A percentile compares a stretch with the other conserved stretches of the same genome.
Conservation (phyloP, 1,140 invertebrate genomes). For the Camponotus pennsylvanicus region DNA sequence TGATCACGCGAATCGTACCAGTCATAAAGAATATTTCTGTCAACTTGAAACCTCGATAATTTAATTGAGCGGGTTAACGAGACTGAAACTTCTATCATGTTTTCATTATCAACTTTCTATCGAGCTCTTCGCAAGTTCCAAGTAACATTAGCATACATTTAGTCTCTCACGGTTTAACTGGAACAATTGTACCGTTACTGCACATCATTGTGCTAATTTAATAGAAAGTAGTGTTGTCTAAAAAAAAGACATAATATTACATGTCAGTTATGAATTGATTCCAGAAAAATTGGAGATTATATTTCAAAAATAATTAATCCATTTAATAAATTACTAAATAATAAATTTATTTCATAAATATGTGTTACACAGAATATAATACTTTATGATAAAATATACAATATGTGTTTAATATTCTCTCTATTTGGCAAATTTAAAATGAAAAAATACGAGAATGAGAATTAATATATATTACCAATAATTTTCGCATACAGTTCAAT, state of each 20-base stretch:
- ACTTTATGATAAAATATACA: not conserved
- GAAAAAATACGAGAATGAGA: not conserved
- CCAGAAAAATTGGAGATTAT: not conserved
- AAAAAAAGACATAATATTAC: not conserved
- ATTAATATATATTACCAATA: not conserved
- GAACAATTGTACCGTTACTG: not conserved
- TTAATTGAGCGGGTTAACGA: conserved; percentile 7
- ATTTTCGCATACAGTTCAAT: not conserved
- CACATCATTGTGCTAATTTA: not conserved
- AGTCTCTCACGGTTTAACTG: not conserved
- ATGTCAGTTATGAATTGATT: not conserved
- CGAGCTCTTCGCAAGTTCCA: not conserved
- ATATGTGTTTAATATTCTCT: not conserved
- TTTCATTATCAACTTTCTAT: conserved; percentile 15
- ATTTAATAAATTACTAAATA: not conserved
- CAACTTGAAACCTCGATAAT: not conserved
- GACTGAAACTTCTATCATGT: not conserved
- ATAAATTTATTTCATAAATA: conserved; percentile 6
- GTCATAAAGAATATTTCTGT: conserved; percentile 34
- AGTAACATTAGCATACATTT: not conserved
- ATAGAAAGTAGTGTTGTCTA: not conserved
- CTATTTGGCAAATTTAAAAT: not conserved
- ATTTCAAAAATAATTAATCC: conserved; percentile 16
- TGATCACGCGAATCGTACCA: not conserved
- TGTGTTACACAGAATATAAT: not conserved